Conservation (phyloP, 2,888 invertebrate species). For the Drosophila emarginata region DNA sequence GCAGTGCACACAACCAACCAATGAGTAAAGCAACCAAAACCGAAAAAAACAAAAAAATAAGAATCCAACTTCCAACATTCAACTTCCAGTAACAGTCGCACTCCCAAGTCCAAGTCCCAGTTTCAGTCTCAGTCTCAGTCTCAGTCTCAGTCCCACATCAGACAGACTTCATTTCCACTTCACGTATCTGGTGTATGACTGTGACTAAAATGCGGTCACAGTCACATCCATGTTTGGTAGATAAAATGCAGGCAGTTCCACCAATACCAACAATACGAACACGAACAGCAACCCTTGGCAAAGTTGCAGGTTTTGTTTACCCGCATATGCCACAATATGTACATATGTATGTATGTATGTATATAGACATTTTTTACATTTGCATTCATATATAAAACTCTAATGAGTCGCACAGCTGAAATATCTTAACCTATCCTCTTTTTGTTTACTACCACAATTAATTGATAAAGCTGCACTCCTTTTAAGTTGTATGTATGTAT, state of each 20-base stretch:
- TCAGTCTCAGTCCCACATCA: conserved; percentile 36
- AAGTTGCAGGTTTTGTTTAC: conserved; percentile 54
- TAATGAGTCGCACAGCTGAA: conserved; percentile 15
- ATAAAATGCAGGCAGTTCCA: conserved; percentile 58
- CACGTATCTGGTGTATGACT: conserved; percentile 55
- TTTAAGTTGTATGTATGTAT: not conserved
- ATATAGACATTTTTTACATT: conserved; percentile 27
- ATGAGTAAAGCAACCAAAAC: conserved; percentile 10
- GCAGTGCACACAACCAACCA: conserved; percentile 54
- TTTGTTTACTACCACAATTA: conserved; percentile 1
- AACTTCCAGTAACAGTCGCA: conserved; percentile 30
- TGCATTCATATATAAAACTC: conserved; percentile 49
- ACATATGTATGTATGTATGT: too few species aligned
- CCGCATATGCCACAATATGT: conserved; percentile 71
- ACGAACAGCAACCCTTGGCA: conserved; percentile 11
- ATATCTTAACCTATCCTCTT: not conserved
- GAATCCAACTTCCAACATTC: conserved; percentile 26
- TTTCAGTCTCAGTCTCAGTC: conserved; percentile 5
- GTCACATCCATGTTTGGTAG: conserved; percentile 5
- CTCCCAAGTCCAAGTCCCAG: not conserved
- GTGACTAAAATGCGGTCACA: conserved; percentile 79
- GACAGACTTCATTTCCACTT: conserved; percentile 31
- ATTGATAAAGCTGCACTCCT: not conserved
- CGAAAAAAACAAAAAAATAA: not conserved
- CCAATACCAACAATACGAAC: not conserved